Evolutionary conservation across 2,888 invertebrate species (phyloP), one percentile per base, ranked within the genome.

Genomic region (Mermis nigrescens): DNA sequence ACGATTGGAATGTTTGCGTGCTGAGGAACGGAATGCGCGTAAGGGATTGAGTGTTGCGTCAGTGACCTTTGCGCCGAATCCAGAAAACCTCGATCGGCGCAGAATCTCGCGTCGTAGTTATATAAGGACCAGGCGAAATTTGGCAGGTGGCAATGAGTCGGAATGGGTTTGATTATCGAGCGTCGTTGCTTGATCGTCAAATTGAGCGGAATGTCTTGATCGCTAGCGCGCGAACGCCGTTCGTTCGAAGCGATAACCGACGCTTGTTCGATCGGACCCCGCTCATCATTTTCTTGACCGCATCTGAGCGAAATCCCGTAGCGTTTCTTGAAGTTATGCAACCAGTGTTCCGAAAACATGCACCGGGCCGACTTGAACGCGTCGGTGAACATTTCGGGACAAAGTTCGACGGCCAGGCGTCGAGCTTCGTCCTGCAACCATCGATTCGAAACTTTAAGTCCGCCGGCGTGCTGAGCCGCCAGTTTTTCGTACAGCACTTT

Each of bases 301-400:
- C 52, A 52, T 29, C 60, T 62, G 22, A 62, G 53, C 15, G 57
- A 56, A 31, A 62, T 58, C 27, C 57, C 57, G 61, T 62, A 62
- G 32, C 62, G 53, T 31, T 61, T 60, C 54, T 62, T 62, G 61
- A 62, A 62, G 57, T 62, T 62, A 55, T 62, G 62, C 46, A 62
- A 57, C 62, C 62, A 62, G 54, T 62, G 62, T 55, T 62, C 62
- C 26, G 52, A 51, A 56, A 62, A 62, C 59, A 61, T 60, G 57
- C 62, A 62, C 2, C 56, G 48, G 38, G 61, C 58, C 38, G 61
- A 61, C 46, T 62, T 62, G 31, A 55, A 59, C 28, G 62, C 59
- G 24, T 61, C 61, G 3, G 55, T 59, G 57, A 61, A 56, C 48
- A 61, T 26, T 15, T 59, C 52, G 3, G 60, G 62, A 45, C 60